phyloP scores from a whole-genome alignment of 37 sponge, comb jelly and placozoan genomes.

The Geodia barretti region DNA sequence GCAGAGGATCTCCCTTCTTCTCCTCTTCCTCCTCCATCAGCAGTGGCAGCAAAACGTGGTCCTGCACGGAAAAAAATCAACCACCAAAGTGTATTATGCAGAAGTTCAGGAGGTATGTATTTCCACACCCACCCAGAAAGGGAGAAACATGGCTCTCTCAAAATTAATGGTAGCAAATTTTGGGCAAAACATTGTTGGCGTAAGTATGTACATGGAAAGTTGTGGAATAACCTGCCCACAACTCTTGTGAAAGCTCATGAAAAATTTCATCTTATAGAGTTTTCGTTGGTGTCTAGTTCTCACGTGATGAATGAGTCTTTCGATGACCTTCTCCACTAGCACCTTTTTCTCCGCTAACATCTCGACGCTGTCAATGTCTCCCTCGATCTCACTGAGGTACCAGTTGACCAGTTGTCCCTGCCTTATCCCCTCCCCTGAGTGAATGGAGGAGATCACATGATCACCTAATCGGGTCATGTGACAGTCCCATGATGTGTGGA shows the following conservation, averaged over 20 bases:
- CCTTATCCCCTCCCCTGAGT: slow-evolving; percentile 65
- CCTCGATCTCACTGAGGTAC: slow-evolving; percentile 90
- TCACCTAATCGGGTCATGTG: too few species aligned
- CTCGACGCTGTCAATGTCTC: slow-evolving; percentile 83
- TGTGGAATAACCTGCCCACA: neutral
- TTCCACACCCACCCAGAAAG: neutral
- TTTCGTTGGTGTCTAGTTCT: slow-evolving; percentile 4
- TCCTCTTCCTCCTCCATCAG: slow-evolving; percentile 55
- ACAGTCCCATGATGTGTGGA: too few species aligned
- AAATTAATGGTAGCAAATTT: neutral
- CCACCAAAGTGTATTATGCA: too few species aligned
- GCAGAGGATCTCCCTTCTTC: slow-evolving; percentile 55
- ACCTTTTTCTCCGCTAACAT: slow-evolving; percentile 81
- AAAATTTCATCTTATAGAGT: neutral
- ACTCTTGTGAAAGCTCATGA: neutral
- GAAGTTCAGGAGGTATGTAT: neutral
- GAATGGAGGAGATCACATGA: too few species aligned
- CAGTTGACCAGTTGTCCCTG: slow-evolving; percentile 86
- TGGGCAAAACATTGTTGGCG: neutral
- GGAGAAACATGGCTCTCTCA: neutral
- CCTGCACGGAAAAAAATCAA: slow-evolving; percentile 62
- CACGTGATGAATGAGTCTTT: slow-evolving; percentile 90
- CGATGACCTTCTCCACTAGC: slow-evolving; percentile 92
- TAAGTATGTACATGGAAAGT: neutral
- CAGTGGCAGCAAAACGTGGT: slow-evolving; percentile 75